Conservation (phyloP, 2,888 invertebrate genomes). For the Drosophila paracracens region DNA sequence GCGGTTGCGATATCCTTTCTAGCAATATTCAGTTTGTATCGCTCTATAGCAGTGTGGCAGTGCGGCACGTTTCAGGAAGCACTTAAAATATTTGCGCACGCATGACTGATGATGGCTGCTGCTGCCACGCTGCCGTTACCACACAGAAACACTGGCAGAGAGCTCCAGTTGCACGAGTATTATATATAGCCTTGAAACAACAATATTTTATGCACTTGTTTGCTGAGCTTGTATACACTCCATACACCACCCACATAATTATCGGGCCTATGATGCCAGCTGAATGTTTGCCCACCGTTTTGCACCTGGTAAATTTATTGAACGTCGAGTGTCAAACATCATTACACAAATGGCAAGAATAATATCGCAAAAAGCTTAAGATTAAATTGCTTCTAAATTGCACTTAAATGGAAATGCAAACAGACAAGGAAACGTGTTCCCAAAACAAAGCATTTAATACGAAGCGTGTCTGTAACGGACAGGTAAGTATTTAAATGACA, state of each 20-base stretch:
- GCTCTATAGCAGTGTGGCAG: constrained; percentile 34
- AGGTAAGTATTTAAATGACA: constrained; percentile 19
- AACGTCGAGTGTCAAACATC: constrained; percentile 47
- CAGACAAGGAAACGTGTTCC: constrained; percentile 18
- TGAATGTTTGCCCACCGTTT: constrained; percentile 12
- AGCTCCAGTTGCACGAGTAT: constrained; percentile 34
- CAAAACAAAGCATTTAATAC: constrained; percentile 30
- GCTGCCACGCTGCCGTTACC: constrained; percentile 34
- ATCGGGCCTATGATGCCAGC: constrained; percentile 31
- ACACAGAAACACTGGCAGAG: constrained; percentile 22
- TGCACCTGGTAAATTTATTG: constrained; percentile 51
- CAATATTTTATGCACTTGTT: constrained; percentile 68
- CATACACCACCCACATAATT: constrained; percentile 66
- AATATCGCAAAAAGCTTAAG: constrained; percentile 41
- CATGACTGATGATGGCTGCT: constrained; percentile 75
- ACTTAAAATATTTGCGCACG: constrained; percentile 80
- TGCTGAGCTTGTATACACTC: constrained; percentile 50
- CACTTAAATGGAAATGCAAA: constrained; percentile 49
- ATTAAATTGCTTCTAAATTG: constrained; percentile 55
- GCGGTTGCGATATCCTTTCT: constrained; percentile 45
- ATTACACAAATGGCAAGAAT: constrained; percentile 55
- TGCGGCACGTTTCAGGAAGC: constrained; percentile 74
- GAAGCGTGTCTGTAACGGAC: constrained; percentile 14
- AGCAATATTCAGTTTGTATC: constrained; percentile 18
- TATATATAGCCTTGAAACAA: constrained; percentile 30